Evolutionary conservation across 2,113 vertebrate species (phyloP).

Genomic region (Podarcis cretensis): DNA sequence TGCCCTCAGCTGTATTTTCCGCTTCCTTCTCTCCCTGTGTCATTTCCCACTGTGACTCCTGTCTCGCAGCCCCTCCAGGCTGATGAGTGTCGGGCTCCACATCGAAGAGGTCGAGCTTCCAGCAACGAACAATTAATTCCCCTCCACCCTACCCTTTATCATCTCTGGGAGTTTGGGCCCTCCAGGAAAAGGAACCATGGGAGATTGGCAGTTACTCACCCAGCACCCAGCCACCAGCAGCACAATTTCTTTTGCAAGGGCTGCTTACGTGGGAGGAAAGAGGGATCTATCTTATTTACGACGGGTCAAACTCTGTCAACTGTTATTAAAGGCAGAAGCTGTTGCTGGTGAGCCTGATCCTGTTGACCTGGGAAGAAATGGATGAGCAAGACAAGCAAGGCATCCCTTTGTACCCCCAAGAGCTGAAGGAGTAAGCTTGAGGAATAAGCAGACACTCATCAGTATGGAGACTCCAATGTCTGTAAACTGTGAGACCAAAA

Average conservation of each 20-base stretch:
- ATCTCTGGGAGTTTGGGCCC: neutral
- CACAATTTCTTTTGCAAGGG: neutral
- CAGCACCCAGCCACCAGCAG: neutral
- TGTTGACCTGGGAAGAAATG: neutral
- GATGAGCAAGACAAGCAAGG: neutral
- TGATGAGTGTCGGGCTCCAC: constrained; percentile 7
- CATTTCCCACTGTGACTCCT: constrained; percentile 14
- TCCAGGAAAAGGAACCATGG: neutral
- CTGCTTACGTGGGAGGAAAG: neutral
- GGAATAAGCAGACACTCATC: too few relatives aligned
- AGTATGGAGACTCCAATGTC: too few relatives aligned
- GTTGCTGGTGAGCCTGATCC: neutral
- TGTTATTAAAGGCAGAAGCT: neutral
- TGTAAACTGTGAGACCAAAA: too few relatives aligned
- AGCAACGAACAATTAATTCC: constrained; percentile 3
- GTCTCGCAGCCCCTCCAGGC: constrained; percentile 1
- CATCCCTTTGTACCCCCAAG: neutral
- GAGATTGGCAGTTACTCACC: constrained; percentile 10
- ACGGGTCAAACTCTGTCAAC: neutral
- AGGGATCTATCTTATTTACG: neutral
- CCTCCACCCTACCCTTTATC: neutral
- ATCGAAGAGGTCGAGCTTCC: constrained; percentile 16
- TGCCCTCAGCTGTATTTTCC: constrained; percentile 5
- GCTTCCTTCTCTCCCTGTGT: neutral
- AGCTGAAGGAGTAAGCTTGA: neutral